Evolutionary conservation across 2,888 invertebrate species (phyloP).

Genomic region (Antheraea assamensis): DNA sequence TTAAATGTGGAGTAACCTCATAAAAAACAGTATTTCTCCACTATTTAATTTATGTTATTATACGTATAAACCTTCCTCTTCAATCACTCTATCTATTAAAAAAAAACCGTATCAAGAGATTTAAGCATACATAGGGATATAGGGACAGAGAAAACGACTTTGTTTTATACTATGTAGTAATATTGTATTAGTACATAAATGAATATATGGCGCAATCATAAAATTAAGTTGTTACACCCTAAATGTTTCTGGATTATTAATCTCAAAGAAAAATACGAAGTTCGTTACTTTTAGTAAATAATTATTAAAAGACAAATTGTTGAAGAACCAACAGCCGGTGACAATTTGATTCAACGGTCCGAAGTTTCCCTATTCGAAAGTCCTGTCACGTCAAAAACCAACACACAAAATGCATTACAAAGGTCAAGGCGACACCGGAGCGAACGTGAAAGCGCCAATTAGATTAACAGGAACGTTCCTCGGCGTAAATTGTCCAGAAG

Average conservation of each 20-base stretch:
- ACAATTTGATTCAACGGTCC: neutral
- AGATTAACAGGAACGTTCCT: conserved; percentile 69
- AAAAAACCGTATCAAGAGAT: no score
- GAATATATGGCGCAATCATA: neutral
- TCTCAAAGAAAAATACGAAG: neutral
- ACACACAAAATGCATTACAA: conserved; percentile 69
- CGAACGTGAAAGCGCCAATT: conserved; percentile 75
- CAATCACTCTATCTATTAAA: no score
- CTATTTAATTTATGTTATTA: no score
- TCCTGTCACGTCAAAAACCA: conserved; percentile 21
- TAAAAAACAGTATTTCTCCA: no score
- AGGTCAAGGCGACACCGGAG: conserved; percentile 73
- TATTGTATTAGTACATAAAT: no score
- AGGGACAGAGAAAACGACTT: no score
- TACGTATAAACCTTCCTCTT: no score
- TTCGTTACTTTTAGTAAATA: neutral
- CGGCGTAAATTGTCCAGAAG: conserved; percentile 68
- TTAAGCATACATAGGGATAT: no score
- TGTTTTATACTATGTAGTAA: no score
- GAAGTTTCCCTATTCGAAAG: conserved; percentile 14
- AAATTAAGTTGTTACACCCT: neutral
- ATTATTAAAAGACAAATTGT: neutral
- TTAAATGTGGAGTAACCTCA: no score
- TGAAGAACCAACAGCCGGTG: neutral
- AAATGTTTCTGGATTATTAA: neutral